Evolutionary conservation across 2,888 invertebrate species (phyloP), one percentile per base, ranked within the genome.

Genomic region (Habrosyne pyritoides): DNA sequence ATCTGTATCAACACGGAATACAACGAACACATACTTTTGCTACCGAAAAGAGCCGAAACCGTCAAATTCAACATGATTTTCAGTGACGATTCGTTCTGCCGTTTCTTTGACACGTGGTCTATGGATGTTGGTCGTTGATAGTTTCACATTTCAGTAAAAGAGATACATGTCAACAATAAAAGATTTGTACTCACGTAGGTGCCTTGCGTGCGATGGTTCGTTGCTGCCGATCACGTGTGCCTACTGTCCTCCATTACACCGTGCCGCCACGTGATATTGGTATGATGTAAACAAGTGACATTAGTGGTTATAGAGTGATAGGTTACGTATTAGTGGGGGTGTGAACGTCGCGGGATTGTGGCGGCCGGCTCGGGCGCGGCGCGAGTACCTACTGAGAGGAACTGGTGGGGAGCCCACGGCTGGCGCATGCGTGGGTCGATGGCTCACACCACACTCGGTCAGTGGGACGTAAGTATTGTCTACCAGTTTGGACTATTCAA

Each of bases 351-450:
- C 64, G 60, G 55, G 65, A 62, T 68, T 55, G 70, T 63, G 61
- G 67, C 84, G 84, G 83, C 86, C 84, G 84, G 60, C 61, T 73
- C 59, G 79, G 77, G 73, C 85, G 86, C 85, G 83, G 77, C 75
- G 77, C 77, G 76, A 61, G 65, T 62, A 66, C 71, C 75, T 82
- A 87, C 86, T 87, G 84, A 61, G 70, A 71, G 66, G 57, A 26
- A 57, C 71, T 65, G 6, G 33, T 30, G 69, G 69, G 75, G 72
- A 65, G 71, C 57, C 66, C 64, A 57, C 62, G 58, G 51, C 61
- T 61, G 75, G 77, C 90, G 91, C 91, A 78, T 86, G 90, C 91
- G 90, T 75, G 84, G 89, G 91, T 91, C 91, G 91, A 91, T 91
- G 76, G 73, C 67, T 69, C 75, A 75, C 84, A 90, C 69, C 76